phyloP scores from a whole-genome alignment of 53 echinoderm and acorn worm genomes.

The Apostichopus leukothele region DNA sequence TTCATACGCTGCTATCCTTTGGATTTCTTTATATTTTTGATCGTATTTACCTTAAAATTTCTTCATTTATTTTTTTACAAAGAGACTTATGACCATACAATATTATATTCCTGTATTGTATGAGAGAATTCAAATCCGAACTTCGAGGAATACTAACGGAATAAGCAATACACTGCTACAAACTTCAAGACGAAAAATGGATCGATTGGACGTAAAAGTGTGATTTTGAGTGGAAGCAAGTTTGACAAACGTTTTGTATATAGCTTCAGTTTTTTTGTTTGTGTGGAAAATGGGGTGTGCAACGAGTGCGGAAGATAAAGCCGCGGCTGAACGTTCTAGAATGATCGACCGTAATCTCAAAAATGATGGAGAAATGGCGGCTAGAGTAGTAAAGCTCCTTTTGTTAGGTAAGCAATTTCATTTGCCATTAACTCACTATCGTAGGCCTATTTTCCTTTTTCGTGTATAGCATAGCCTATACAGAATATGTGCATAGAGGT shows the following conservation, averaged over 20 bases:
- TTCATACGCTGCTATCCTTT: not conserved
- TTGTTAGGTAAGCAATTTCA: slow-evolving; percentile 47
- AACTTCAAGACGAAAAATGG: not conserved
- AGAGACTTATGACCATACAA: too few species aligned
- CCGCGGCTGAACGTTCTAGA: slow-evolving; percentile 55
- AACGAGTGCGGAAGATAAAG: slow-evolving; percentile 57
- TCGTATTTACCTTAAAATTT: not conserved
- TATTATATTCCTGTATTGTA: not conserved
- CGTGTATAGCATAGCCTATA: too few species aligned
- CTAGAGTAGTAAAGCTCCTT: slow-evolving; percentile 55
- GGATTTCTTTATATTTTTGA: not conserved
- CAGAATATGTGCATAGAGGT: too few species aligned
- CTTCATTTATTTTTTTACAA: too few species aligned
- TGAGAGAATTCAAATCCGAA: not conserved
- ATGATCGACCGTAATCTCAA: slow-evolving; percentile 55
- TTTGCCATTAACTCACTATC: too few species aligned
- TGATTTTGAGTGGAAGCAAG: not conserved
- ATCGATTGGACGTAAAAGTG: not conserved
- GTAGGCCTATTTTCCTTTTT: too few species aligned
- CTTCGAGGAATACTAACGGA: slow-evolving; percentile 3
- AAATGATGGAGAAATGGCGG: slow-evolving; percentile 58
- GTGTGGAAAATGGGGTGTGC: slow-evolving; percentile 50
- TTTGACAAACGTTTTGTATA: not conserved
- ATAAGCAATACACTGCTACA: not conserved
- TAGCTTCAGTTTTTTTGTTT: not conserved